Evolutionary conservation across 2,113 vertebrate species (phyloP), one percentile per base, ranked within the genome.

Genomic region (Chinchilla lanigera): DNA sequence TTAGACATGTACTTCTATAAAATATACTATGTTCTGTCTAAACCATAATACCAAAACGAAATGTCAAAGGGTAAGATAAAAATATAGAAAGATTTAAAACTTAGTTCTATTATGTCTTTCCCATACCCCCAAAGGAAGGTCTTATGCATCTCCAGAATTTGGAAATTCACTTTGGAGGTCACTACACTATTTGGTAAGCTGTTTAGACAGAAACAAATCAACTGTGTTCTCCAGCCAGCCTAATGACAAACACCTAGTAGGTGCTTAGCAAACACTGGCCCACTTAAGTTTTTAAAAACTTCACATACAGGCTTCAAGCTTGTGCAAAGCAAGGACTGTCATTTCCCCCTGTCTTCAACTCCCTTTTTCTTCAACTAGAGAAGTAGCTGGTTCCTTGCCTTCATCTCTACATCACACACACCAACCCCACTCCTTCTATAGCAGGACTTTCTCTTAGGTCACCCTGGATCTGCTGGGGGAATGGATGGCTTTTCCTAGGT

Each of bases 11-110:
- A 60, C 4, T 28, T 52, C 30, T 60, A 82, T 54, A 56, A 89
- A 94, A 84, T 56, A 56, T 12, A 58, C 38, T 91, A n/a, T 50
- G 44, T 35, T 75, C 85, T 71, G 41, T 52, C 69, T 85, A 91
- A 95, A 93, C 77, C 67, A 60, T 35, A 87, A 83, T 7, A 73
- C 38, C 88, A 84, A 93, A 73, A 88, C 73, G 44, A 77, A 92
- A 61, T 90, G 47, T 88, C 86, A 91, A 91, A 89, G 5, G 9
- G 14, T 61, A 95, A 95, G 52, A 58, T 58, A 90, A 94, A 95
- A 93, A 89, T 71, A 63, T 0, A 50, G 16, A 92, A 84, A 88
- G 85, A 81, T 3, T 83, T 69, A 80, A 88, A 89, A 86, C 6
- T 75, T 54, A 90, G 19, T 63, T 94, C 58, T 89, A 56, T 16